Base-by-base conservation (phyloP, 2,797 vertebrate species). In the Fringilla coelebs region DNA sequence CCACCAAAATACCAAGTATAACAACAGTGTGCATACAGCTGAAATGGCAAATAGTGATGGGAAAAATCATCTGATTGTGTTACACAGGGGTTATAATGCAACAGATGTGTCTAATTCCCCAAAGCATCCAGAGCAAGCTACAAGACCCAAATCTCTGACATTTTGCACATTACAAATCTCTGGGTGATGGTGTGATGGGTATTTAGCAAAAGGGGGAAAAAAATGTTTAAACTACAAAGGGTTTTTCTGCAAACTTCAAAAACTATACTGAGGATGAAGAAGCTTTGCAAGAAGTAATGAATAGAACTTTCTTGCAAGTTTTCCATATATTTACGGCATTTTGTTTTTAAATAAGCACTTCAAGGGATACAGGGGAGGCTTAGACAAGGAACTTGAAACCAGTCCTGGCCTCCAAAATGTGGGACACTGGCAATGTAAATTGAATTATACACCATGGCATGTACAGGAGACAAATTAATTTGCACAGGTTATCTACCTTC, bases 401-500 rank as follows among this genome's bases (percentile, higher is more conserved):
- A 66, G 32, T 17, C 13, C 32, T 31, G 14, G 38, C 40, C 73
- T 82, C 11, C 45, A 65, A 45, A 76, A 88, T 40, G 45, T 81
- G 85, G 91, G 89, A 52, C 73, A 57, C 16, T 45, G 15, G 19
- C 32, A 46, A 6, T 4, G 11, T 17, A 72, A 76, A 90, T 88
- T 52, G 57, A 94, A 86, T 91, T 84, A 25, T 26, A 58, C 62
- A 74, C 46, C 63, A 11, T 13, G 52, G 34, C 57, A 73, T 11
- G 48, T 16, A 58, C 5, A 79, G 85, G 19, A 86, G 85, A 76
- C 63, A 88, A 92, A 96, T 76, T 91, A 41, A 88, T 91, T 86
- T 88, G 79, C 85, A 84, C 70, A 75, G 73, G 94, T 91, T 93
- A 89, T 85, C 94, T 90, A 9, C 70, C 62, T 91, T 57, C 63